Base-by-base conservation (phyloP, 2,797 vertebrate species). In the Catharus ustulatus region DNA sequence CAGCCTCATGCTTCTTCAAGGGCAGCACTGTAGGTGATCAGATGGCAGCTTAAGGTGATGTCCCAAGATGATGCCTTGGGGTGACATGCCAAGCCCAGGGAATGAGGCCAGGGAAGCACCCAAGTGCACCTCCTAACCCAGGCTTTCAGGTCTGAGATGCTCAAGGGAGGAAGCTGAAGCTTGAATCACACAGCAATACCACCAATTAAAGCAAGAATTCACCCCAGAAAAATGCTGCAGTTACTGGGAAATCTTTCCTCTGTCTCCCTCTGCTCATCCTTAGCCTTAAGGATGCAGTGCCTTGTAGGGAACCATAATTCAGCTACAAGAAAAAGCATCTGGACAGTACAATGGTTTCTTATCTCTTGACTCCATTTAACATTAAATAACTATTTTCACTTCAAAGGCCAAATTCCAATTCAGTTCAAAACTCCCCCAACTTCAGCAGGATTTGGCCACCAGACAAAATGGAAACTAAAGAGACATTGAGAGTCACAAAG, bases 1-100 rank as follows among this genome's bases (percentile, higher is more conserved):
- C 7, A 32, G 22, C 10, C 8, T 24, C 0, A 0, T 46, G 38
- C 24, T 55, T 51, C 30, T 13, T 80, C 3, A 5, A 71, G 26
- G 27, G 27, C 46, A 72, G 58, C 11, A 67, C 32, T 3, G 18
- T 6, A 24, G 49, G 14, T 48, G 30, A 29, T 5, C 10, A 38
- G 61, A 15, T 6, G 42, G 38, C 11, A 45, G 38, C 29, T 34
- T 30, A 42, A 48, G 29, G 19, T 68, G 55, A n/a, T 49, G 14
- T 4, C 19, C 13, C 6, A 14, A 13, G 64, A 10, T 1, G 10
- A 16, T 10, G 12, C 40, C 45, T 43, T 30, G 26, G 36, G 36
- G 29, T 68, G 51, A 64, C 0, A 1, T 7, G n/a, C 10, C n/a
- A 43, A 71, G 30, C 29, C 54, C 30, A 72, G 15, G 54, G 23